Base-by-base conservation (phyloP, 2,888 invertebrate species). In the Merodon equestris region DNA sequence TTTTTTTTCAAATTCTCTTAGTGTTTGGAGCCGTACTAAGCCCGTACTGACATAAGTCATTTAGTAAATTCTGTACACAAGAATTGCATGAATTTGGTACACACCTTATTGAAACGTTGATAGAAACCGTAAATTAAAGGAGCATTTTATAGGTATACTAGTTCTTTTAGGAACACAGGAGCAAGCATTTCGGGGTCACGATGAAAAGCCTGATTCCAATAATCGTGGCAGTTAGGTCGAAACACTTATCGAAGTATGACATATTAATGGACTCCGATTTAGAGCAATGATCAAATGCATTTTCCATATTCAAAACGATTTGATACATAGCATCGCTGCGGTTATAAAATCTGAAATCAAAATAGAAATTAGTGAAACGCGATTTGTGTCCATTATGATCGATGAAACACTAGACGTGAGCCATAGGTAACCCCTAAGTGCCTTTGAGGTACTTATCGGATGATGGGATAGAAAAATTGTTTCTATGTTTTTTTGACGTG, bases 201-300 rank as follows among this genome's bases (percentile, higher is more conserved):
- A n/a, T n/a, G n/a, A n/a, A n/a, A n/a, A n/a, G n/a, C n/a, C n/a
- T n/a, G n/a, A n/a, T n/a, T n/a, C n/a, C n/a, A n/a, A n/a, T n/a
- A 61, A 50, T 15, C 57, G 44, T 13, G 57, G 44, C 27, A 63
- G 51, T 42, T 51, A 63, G 40, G 51, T 51, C 7, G 51, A 53
- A 53, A 63, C 45, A 64, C 54, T 54, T 64, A 64, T 54, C 53
- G 17, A 54, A 54, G 64, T 54, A 54, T 64, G 45, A 54, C 54
- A 34, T 45, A 13, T 54, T 64, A 64, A 47, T 54, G 13, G 45
- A 64, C 53, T 54, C 60, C 18, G 47, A 60, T 60, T 60, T 60
- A 60, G 60, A 45, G 13, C 57, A 57, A n/a, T 48, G 60, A 13
- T 60, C 48, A 60, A 60, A 47, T 60, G 60, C n/a, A n/a, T n/a